Evolutionary conservation across 92 coral and sea anemone species (phyloP), one percentile per base, ranked within the genome.

Genomic region (Siderastrea radians): DNA sequence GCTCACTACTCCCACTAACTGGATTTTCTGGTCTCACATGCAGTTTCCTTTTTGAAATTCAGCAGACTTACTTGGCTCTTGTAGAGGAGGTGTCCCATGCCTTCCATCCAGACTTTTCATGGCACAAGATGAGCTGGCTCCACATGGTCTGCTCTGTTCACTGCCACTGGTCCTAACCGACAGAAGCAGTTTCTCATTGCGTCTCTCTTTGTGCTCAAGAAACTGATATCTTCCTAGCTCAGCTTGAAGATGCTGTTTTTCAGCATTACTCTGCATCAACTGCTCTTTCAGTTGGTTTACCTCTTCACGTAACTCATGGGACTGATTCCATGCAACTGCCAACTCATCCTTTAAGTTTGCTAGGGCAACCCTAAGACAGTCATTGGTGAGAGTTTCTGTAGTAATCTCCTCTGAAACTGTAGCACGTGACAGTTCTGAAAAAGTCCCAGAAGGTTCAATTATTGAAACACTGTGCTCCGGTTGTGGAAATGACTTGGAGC

Each of bases 191-290:
- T 19, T 51, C 19, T 16, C 58, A 49, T 46, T 2, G 55, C 72
- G 72, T 47, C 6, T 78, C 16, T 78, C 72, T 78, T 64, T 78
- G 19, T n/a, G 16, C 6, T 62, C 72, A 61, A 16, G 61, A 10
- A 79, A 49, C 2, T 2, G n/a, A 3, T 49, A 46, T 60, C 47
- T 64, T 16, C 49, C 72, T n/a, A 79, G 47, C 4, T 64, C 83
- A 16, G 43, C 12, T 50, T 48, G 61, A 51, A 64, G 58, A 16
- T 49, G 3, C n/a, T 49, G 46, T 7, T 64, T 79, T 60, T 79
- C 59, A 47, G 38, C 71, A 17, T 79, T 60, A 63, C 11, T 10
- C 38, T 62, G 49, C 54, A 45, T 48, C 59, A 79, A 17, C 83
- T 48, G 7, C 72, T 19, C 58, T 12, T 49, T 17, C 17, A 79